phyloP scores from a whole-genome alignment of 2,888 invertebrate genomes.

The Cataglyphis livida region DNA sequence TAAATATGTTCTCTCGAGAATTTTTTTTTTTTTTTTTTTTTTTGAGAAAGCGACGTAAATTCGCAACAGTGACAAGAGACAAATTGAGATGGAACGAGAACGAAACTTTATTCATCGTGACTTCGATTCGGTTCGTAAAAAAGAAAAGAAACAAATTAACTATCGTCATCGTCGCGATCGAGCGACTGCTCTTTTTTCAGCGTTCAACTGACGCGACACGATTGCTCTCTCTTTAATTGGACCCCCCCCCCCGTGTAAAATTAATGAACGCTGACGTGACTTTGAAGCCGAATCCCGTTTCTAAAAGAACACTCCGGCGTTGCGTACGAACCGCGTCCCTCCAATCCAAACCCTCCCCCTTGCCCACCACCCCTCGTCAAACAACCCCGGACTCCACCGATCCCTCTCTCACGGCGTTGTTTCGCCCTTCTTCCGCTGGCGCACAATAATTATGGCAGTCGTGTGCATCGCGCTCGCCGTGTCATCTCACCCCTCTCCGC shows the following conservation, averaged over 20 bases:
- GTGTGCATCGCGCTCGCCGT: slow-evolving; percentile 63
- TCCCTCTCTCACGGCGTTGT: slow-evolving; percentile 20
- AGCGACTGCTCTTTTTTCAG: not conserved
- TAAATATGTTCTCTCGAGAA: not conserved
- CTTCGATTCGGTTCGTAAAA: slow-evolving; percentile 22
- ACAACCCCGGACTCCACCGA: slow-evolving; percentile 5
- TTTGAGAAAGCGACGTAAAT: not conserved
- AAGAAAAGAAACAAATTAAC: not conserved
- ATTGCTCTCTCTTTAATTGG: slow-evolving; percentile 56
- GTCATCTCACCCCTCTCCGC: slow-evolving; percentile 48
- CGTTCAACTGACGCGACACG: slow-evolving; percentile 2
- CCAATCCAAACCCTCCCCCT: not conserved
- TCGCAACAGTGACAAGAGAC: not conserved
- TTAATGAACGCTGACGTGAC: slow-evolving; percentile 60
- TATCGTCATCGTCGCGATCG: not conserved
- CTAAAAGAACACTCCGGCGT: slow-evolving; percentile 27
- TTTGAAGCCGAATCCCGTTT: slow-evolving; percentile 48
- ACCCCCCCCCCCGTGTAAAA: slow-evolving; percentile 43
- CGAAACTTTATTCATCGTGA: slow-evolving; percentile 32
- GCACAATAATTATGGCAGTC: slow-evolving; percentile 70
- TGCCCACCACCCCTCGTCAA: slow-evolving; percentile 7
- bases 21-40: not conserved
- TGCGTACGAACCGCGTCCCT: slow-evolving; percentile 19
- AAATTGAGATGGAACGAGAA: not conserved
- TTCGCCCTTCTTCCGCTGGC: slow-evolving; percentile 56